Percentiles rank a stretch among this genome's conserved stretches.
Conservation (phyloP, 2,888 invertebrate species). For the Euproctis similis region DNA sequence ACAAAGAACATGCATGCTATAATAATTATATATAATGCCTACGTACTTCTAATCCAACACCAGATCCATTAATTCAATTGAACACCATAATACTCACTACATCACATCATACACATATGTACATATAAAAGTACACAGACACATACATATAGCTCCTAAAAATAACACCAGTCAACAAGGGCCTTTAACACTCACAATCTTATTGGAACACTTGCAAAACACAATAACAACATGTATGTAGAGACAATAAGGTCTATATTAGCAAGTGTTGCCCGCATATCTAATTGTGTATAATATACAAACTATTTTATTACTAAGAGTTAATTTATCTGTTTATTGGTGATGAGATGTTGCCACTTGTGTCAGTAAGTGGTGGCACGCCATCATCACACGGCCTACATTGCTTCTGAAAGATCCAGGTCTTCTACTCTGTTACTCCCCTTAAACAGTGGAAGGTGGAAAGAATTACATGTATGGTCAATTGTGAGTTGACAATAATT, state of each 20-base stretch:
- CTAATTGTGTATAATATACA: slow-evolving; percentile 23
- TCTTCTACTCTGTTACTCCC: too few relatives aligned
- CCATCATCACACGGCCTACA: too few relatives aligned
- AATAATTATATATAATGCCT: too few relatives aligned
- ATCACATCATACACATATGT: slow-evolving; percentile 17
- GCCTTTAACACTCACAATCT: slow-evolving; percentile 30
- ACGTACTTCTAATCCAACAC: too few relatives aligned
- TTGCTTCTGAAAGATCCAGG: too few relatives aligned
- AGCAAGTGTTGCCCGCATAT: slow-evolving; percentile 1
- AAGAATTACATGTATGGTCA: too few relatives aligned
- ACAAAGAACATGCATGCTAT: too few relatives aligned
- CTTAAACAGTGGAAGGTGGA: too few relatives aligned
- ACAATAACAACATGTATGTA: slow-evolving; percentile 7
- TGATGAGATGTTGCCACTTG: slow-evolving; percentile 7
- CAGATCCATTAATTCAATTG: slow-evolving; percentile 27
- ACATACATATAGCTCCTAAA: slow-evolving; percentile 22
- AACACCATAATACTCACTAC: too few relatives aligned
- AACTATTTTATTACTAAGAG: slow-evolving; percentile 38
- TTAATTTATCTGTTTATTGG: slow-evolving; percentile 48
- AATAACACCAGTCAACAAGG: slow-evolving; percentile 38
- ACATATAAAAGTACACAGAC: slow-evolving; percentile 10
- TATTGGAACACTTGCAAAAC: slow-evolving; percentile 7
- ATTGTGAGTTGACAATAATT: too few relatives aligned
- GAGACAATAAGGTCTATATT: slow-evolving; percentile 1
- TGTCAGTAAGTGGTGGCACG: too few relatives aligned